Evolutionary conservation across 2,888 invertebrate genomes (phyloP), one percentile per base, ranked within the genome.

Genomic region (Camponotus fellah): DNA sequence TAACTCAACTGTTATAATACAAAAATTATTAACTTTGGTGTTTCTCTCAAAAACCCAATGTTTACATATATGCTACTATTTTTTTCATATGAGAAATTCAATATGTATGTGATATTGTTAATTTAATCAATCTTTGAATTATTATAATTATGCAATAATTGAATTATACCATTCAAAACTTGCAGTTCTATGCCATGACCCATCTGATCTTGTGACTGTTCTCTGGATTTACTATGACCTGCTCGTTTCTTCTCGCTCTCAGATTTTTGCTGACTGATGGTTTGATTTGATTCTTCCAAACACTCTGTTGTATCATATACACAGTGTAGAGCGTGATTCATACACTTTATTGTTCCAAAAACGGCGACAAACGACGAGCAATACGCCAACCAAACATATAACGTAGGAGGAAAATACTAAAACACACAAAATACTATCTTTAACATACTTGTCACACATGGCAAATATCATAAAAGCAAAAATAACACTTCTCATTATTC

Each of bases 301-400:
- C 97, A 97, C 95, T 99, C 99, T n/a, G 97, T 97, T 17, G 98
- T 98, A 95, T 99, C 99, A 95, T 99, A 99, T 96, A 99, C 97
- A 91, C 97, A 97, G 95, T 99, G 99, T 85, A 99, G 96, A 65
- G 97, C 97, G 95, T 97, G 97, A 95, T 99, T 99, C 90, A 98
- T 95, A 85, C 98, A 95, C 95, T 99, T 99, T 86, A 99, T 96
- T 74, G 96, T 94, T 14, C 97, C 96, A 94, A 99, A 98, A 83
- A 98, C 95, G 77, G 97, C 92, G 43, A 97, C 97, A 88, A 99
- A 97, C 76, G 97, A 96, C 69, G 96, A 96, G 94, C 98, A 98
- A 95, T 99, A 99, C 84, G 97, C 96, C 85, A 97, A 96, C 99
- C 99, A 99, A 92, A 98, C 97, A 88, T 97, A 95, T 91, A 97